Evolutionary conservation across 1,140 invertebrate species (phyloP), one percentile per base, ranked within the genome.

Genomic region (Trinorchestia longiramus): DNA sequence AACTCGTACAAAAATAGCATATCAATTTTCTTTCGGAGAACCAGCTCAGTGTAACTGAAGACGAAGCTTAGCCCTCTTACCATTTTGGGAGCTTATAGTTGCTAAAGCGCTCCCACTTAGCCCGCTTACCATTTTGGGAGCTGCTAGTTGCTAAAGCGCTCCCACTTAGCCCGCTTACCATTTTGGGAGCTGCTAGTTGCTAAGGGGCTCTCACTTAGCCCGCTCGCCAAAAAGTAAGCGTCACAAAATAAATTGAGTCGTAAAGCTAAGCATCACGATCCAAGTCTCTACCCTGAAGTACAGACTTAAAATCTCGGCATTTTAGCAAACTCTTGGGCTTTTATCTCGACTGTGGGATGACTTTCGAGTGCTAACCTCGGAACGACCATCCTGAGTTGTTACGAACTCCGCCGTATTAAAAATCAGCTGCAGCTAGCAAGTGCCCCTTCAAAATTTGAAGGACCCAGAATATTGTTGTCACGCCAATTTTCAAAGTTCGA

Each of bases 281-380:
- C 88, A 90, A 90, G 43, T 90, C 88, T 41, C 88, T 15, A 43
- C 88, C 28, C 88, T 90, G 43, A 90, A 90, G 41, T 90, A 43
- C 88, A 90, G 41, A 43, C 43, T 90, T 43, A 41, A 90, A 90
- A 90, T 90, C 88, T 28, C 41, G 4, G 41, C 15, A 90, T 90
- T 90, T 90, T 90, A 90, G 88, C 88, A 43, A 90, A 90, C 88
- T 90, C 62, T 77, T 77, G n/a, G 88, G 88, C 41, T 90, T 90
- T 90, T 90, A 90, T 90, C 88, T 90, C 28, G 88, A 90, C 88
- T 90, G 88, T 90, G 88, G 41, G 88, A 90, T 90, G 88, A 90
- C 88, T 90, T 90, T 90, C 43, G 88, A 90, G 88, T 41, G 88
- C 88, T 90, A 90, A 90, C 88, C 88, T 42, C 88, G 88, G 3